These are phyloP conservation scores for Pempheris klunzingeri DNA, from an alignment of 2,797 vertebrate species.

Conservation along the genomic window DNA sequence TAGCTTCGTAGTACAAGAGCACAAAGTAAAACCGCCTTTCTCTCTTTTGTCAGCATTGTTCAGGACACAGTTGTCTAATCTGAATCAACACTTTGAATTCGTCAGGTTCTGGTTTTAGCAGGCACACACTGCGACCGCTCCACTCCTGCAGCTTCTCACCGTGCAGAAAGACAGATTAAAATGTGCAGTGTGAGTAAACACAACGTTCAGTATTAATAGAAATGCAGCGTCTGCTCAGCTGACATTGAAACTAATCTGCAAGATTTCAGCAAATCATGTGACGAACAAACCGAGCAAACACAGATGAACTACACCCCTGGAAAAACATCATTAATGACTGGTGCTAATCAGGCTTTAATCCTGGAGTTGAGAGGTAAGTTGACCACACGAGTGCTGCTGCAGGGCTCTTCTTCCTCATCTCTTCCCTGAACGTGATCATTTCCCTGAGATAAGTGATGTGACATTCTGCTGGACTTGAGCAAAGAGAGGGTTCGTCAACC, in stretches of 20 bases:
- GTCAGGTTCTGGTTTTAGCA: too few relatives aligned
- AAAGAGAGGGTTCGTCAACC: slow-evolving; percentile 17
- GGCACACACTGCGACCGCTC: too few relatives aligned
- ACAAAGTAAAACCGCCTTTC: background rate
- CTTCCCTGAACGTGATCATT: slow-evolving; percentile 24
- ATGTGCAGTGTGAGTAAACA: background rate
- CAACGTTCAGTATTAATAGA: background rate
- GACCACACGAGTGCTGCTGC: slow-evolving; percentile 6
- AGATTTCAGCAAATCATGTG: background rate
- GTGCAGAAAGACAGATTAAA: too few relatives aligned
- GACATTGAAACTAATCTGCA: background rate
- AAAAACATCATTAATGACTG: too few relatives aligned
- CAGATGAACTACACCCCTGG: too few relatives aligned
- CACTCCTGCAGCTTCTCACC: too few relatives aligned
- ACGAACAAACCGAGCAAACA: too few relatives aligned
- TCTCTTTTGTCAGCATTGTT: background rate
- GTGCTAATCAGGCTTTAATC: background rate
- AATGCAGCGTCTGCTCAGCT: background rate
- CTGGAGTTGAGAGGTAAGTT: background rate
- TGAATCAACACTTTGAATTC: background rate
- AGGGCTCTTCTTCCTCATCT: slow-evolving; percentile 11
- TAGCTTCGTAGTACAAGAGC: background rate
- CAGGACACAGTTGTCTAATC: background rate
- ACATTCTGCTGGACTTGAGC: slow-evolving; percentile 28
- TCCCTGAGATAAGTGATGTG: slow-evolving; percentile 19